Conservation (phyloP, 2,888 invertebrate genomes). For the Mesorhabditis spiculigera region DNA sequence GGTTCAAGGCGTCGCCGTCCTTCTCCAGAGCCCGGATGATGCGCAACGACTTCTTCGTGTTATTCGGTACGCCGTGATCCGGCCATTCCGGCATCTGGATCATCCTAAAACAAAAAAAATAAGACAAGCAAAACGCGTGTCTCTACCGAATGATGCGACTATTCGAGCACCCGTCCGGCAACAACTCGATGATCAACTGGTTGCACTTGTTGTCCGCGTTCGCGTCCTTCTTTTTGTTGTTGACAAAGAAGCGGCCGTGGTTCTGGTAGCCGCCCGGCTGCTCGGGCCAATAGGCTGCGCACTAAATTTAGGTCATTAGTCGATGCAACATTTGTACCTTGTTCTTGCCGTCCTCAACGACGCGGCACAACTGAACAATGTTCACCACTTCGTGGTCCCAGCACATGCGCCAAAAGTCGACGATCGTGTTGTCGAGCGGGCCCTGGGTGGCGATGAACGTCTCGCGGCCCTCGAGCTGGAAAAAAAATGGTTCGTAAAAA, state of each 20-base stretch:
- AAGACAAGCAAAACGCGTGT: neutral
- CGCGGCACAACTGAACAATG: constrained; percentile 68
- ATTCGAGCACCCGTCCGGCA: constrained; percentile 11
- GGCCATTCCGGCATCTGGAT: constrained; percentile 12
- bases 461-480: too few relatives aligned
- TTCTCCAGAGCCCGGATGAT: constrained; percentile 8
- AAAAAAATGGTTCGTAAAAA: too few relatives aligned
- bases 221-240: constrained; percentile 5
- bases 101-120: neutral
- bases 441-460: constrained; percentile 93
- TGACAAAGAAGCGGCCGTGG: constrained; percentile 6
- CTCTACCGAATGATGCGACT: constrained; percentile 4
- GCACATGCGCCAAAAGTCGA: constrained; percentile 73
- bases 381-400: constrained; percentile 86
- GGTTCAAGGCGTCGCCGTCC: too few relatives aligned
- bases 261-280: constrained; percentile 5
- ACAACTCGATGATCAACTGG: constrained; percentile 9
- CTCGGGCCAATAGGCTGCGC: constrained; percentile 13
- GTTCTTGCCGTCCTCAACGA: too few relatives aligned
- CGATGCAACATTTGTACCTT: too few relatives aligned
- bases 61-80: constrained; percentile 1
- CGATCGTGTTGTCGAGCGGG: constrained; percentile 87
- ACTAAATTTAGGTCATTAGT: neutral
- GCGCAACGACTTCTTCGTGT: neutral
- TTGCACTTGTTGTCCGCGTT: neutral